Evolutionary conservation across 2,797 vertebrate species (phyloP), one percentile per base, ranked within the genome.

Genomic region (Agapornis canus): DNA sequence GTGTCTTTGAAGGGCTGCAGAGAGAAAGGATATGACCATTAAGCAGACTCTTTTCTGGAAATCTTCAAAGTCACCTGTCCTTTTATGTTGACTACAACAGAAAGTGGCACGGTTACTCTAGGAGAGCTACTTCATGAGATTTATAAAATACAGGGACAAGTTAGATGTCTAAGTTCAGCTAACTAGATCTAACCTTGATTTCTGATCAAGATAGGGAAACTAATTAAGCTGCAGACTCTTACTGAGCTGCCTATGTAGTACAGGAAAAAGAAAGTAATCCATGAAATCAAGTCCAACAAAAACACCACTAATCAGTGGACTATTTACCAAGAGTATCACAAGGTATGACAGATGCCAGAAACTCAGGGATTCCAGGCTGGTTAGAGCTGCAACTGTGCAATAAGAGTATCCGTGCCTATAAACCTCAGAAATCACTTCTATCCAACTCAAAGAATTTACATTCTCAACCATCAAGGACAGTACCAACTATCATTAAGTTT

Each of bases 291-390:
- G 52, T 77, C 92, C 95, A 96, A 94, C 45, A 92, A 93, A 95
- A 95, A 54, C 89, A 94, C 37, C 39, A 61, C 68, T 90, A 82
- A 94, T 82, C 75, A 86, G 37, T 71, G 64, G 48, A 49, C 80
- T 93, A 80, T 90, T 93, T 93, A 95, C 68, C 19, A 27, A 85
- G 83, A 68, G 81, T 95, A 88, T 96, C 70, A 61, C 89, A 93
- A 95, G 82, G n/a, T 94, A 95, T 54, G 63, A 93, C 63, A 86
- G 73, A 89, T 85, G 86, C 79, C 77, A 97, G 64, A 85, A 93
- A 93, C 86, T 90, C 90, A 72, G 43, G 31, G 56, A 80, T 95
- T 95, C 83, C 71, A 71, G 59, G 71, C 31, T 19, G 32, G 82
- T 89, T 92, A 94, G 60, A 69, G 40, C 51, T 86, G 22, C 51